These are phyloP conservation scores for Aphelinus atriplicis DNA, from an alignment of 1,140 invertebrate genomes.

Conservation along the genomic window DNA sequence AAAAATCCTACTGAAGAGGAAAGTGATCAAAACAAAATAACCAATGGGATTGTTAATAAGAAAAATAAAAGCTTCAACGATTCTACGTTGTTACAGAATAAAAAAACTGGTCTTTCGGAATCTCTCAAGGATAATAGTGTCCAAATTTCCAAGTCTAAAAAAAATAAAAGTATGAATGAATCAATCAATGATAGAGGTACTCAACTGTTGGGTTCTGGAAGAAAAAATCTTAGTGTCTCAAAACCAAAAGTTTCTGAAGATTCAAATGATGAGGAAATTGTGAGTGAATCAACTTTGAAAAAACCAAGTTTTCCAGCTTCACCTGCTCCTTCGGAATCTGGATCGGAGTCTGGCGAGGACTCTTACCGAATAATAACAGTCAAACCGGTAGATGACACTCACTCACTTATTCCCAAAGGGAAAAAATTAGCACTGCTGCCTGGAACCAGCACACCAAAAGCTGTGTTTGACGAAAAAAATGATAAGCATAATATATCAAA, in stretches of 20 bases:
- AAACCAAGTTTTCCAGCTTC: no score
- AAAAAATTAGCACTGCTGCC: slow-evolving; percentile 23
- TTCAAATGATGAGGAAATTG: neutral
- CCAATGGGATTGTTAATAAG: no score
- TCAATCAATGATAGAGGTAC: neutral
- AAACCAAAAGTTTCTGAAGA: neutral
- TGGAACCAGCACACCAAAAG: slow-evolving; percentile 45
- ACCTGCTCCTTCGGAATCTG: slow-evolving; percentile 1
- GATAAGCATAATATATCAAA: neutral
- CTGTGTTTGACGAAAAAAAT: slow-evolving; percentile 2
- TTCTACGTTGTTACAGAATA: slow-evolving; percentile 23
- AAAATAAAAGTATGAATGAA: slow-evolving; percentile 18
- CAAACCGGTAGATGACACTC: neutral
- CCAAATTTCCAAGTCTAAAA: slow-evolving; percentile 1
- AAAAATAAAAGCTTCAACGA: slow-evolving; percentile 10
- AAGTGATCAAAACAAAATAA: no score
- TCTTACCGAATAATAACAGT: slow-evolving; percentile 21
- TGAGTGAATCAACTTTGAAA: neutral
- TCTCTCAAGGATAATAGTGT: slow-evolving; percentile 19
- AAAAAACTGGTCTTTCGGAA: neutral
- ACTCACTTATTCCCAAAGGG: neutral
- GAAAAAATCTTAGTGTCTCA: neutral
- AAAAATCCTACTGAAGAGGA: no score
- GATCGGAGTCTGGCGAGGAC: slow-evolving; percentile 15
- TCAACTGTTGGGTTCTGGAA: no score